Evolutionary conservation across 1,140 invertebrate species (phyloP).

Genomic region (Conus ventricosus): DNA sequence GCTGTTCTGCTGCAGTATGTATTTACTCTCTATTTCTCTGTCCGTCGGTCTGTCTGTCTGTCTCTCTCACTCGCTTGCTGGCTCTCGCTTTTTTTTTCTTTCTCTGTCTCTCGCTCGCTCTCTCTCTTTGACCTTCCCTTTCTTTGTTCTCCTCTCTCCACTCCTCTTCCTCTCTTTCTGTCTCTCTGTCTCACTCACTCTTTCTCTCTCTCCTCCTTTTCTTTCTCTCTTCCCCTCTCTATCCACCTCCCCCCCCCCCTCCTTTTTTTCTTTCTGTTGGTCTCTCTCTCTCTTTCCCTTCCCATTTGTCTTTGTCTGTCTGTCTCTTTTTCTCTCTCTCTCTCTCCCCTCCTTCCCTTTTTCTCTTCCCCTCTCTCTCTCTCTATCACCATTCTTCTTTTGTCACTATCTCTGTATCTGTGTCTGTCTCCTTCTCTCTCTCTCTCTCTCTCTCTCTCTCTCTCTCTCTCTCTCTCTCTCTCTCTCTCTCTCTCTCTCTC

Average conservation of each 20-base stretch:
- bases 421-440: neutral
- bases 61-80: too few species aligned
- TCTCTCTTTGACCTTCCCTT: too few species aligned
- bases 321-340: neutral
- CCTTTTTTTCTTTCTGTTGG: neutral
- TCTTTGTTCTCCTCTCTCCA: too few species aligned
- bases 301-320: neutral
- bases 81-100: too few species aligned
- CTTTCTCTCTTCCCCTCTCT: neutral
- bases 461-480: neutral
- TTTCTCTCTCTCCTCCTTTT: too few species aligned
- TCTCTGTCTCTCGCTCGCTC: too few species aligned
- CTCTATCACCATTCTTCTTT: too few species aligned
- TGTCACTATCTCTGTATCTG: too few species aligned
- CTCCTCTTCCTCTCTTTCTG: neutral
- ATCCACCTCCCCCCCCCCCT: neutral
- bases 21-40: too few species aligned
- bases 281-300: slow-evolving; percentile 4
- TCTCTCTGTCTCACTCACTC: neutral
- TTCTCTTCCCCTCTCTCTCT: too few species aligned
- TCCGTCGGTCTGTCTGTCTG: too few species aligned
- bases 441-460: slow-evolving; percentile 17
- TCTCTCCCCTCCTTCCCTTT: neutral
- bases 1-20: too few species aligned
- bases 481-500: slow-evolving; percentile 1